A percentile compares a stretch with the other conserved stretches of the same genome.
Conservation (phyloP, 2,113 vertebrate species). For the Urocolius indicus region DNA sequence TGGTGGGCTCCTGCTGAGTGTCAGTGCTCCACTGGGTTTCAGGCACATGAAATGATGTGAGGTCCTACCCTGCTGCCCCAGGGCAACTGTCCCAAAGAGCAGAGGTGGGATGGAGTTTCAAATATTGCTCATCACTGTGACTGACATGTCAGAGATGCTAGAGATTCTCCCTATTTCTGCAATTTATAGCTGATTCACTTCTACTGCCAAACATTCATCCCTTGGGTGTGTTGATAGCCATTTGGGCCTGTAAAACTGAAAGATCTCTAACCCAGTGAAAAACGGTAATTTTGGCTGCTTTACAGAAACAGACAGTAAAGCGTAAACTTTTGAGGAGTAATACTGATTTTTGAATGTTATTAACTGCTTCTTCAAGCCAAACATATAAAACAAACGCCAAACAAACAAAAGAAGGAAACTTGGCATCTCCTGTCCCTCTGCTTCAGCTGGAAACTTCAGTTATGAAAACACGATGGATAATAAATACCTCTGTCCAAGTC, state of each 20-base stretch:
- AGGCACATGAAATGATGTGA: rapidly evolving
- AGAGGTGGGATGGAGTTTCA: background rate
- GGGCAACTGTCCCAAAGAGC: background rate
- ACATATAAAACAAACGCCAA: background rate
- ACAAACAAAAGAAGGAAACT: background rate
- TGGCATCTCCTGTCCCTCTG: background rate
- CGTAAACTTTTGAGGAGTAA: background rate
- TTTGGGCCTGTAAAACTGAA: background rate
- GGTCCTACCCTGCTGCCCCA: background rate
- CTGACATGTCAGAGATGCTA: background rate
- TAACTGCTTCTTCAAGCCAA: background rate
- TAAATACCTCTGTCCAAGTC: background rate
- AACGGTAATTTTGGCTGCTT: background rate
- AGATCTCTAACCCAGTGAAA: background rate
- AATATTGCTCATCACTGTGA: background rate
- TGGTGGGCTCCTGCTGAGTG: background rate
- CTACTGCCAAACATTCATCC: background rate
- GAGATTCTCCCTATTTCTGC: background rate
- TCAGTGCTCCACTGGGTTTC: background rate
- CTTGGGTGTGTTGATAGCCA: background rate
- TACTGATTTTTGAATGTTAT: background rate
- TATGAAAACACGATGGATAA: constrained; percentile 1
- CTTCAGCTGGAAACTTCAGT: background rate
- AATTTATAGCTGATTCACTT: background rate
- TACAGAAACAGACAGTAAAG: background rate